phyloP scores from a whole-genome alignment of 64 coral and sea anemone species.

The Dendrophyllia cribrosa region DNA sequence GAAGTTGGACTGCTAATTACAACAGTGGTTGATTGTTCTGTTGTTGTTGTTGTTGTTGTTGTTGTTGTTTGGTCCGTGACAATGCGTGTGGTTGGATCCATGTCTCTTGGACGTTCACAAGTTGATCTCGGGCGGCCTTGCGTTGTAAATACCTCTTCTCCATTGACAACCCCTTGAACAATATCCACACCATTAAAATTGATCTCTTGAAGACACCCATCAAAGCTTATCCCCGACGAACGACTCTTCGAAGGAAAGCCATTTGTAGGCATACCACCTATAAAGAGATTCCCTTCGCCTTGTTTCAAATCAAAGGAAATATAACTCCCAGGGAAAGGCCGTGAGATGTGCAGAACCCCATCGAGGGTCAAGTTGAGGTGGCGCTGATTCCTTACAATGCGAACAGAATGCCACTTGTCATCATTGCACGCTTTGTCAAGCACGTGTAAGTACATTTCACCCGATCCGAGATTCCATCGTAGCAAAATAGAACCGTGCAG shows the following conservation, averaged over 20 bases:
- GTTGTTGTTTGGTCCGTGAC: not conserved
- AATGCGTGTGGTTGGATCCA: not conserved
- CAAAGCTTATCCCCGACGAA: not conserved
- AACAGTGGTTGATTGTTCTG: not conserved
- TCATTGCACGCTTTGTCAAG: constrained; percentile 8
- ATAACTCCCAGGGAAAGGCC: constrained; percentile 9
- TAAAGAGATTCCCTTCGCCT: constrained; percentile 11
- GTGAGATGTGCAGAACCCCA: not conserved
- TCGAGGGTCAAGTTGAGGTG: not conserved
- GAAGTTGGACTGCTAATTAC: not conserved
- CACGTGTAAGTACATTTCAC: constrained; percentile 16
- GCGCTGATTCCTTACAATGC: constrained; percentile 1
- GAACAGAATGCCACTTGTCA: constrained; percentile 25
- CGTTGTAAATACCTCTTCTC: not conserved
- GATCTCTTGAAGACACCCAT: constrained; percentile 28
- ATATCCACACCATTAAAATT: constrained; percentile 19
- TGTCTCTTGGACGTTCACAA: not conserved
- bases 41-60: not conserved
- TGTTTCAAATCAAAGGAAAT: constrained; percentile 1
- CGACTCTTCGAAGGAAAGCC: not conserved
- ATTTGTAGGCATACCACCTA: not conserved
- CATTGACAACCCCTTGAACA: not conserved
- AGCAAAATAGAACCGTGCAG: not conserved
- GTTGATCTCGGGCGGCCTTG: not conserved
- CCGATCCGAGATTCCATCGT: constrained; percentile 47